Base-by-base conservation (phyloP, 2,113 vertebrate species). In the Pelodiscus sinensis region DNA sequence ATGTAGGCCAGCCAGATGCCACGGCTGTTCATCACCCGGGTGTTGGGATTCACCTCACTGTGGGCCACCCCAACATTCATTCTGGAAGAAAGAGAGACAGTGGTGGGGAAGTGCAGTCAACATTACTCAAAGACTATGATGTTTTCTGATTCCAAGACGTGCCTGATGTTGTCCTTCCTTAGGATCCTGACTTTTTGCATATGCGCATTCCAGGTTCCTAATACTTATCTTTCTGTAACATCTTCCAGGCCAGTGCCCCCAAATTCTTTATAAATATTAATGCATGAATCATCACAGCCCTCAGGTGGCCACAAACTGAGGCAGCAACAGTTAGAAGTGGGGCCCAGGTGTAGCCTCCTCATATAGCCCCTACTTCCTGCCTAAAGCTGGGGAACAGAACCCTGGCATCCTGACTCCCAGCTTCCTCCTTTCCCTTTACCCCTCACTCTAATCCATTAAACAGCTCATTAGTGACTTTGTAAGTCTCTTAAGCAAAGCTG, bases 51-150 rank as follows among this genome's bases (percentile, higher is more conserved):
- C 94, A 99, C 99, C 97, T 99, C 99, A 55, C 99, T 99, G 98
- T 99, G 99, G 87, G 99, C 99, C 87, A 99, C 99, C 87, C 99
- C 99, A 90, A 99, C 99, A 84, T 99, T 99, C 99, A 99, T 99
- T 98, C 97, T 97, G 95, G 12, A 12, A 50, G 25, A 1, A 44
- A 44, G 8, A 38, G 13, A 82, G 24, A 52, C 2, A 0, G 10
- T 29, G 25, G 27, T 50, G 25, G 5, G 18, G 9, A 29, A 3
- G 13, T 15, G 10, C 24, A 9, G 31, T 19, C 31, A 25, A 31
- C 7, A 4, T 22, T 52, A 52, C n/a, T 14, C 78, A 21, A 51
- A 71, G 79, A 77, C 4, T 9, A 51, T 9, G 4, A 56, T 15
- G 22, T 35, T 71, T 71, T 21, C n/a, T 71, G 65, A 19, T 71